phyloP scores from a whole-genome alignment of 2,113 vertebrate genomes.

The Paralichthys olivaceus region DNA sequence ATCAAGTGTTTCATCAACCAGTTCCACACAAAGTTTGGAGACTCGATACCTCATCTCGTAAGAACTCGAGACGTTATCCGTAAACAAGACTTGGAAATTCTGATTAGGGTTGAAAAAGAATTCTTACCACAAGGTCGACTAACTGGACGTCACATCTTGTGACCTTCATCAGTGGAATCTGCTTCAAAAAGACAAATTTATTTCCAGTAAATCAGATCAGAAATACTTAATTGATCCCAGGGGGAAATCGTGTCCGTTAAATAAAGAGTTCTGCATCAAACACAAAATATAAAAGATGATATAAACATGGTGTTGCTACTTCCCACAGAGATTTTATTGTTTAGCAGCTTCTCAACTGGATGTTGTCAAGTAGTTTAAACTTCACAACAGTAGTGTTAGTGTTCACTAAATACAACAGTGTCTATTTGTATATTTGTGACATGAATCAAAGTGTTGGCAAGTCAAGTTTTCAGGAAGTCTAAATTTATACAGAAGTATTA shows the following conservation, averaged over 20 bases:
- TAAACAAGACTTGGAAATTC: background rate
- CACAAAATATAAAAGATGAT: too few relatives aligned
- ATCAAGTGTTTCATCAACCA: constrained; percentile 92
- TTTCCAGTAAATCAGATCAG: too few relatives aligned
- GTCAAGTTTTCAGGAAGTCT: background rate
- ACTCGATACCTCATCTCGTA: constrained; percentile 91
- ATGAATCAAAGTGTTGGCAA: background rate
- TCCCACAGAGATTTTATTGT: background rate
- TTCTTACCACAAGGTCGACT: background rate
- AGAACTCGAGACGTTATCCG: constrained; percentile 9
- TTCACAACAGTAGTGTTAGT: background rate
- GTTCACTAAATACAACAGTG: background rate
- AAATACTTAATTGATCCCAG: background rate
- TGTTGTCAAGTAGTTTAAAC: background rate
- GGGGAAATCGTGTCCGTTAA: too few relatives aligned
- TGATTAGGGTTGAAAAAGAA: background rate
- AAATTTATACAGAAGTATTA: background rate
- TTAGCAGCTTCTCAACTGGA: background rate
- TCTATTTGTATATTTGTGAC: background rate
- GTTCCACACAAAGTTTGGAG: constrained; percentile 91
- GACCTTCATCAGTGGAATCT: too few relatives aligned
- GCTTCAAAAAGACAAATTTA: background rate
- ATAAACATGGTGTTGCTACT: too few relatives aligned
- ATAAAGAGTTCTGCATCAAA: too few relatives aligned
- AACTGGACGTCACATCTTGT: too few relatives aligned